Conservation (phyloP, 2,113 vertebrate species). For the Alectura lathami region DNA sequence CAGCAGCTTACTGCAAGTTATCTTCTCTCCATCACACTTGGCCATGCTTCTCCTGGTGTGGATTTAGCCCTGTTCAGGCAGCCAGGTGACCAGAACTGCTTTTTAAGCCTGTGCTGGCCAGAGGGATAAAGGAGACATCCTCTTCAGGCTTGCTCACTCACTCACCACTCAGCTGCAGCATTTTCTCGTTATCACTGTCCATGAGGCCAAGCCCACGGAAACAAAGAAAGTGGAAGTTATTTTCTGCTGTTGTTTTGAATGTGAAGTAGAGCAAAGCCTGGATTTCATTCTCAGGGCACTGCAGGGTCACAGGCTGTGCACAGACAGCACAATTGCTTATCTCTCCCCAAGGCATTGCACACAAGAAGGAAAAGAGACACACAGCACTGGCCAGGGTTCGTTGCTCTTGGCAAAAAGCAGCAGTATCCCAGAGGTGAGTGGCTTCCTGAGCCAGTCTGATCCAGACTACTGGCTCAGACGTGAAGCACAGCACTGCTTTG, state of each 20-base stretch:
- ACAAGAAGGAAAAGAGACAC: conserved; percentile 6
- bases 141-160: background rate
- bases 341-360: background rate
- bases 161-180: background rate
- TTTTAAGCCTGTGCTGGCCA: background rate
- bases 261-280: background rate
- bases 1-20: background rate
- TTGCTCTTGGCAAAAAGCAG: conserved; percentile 31
- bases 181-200: background rate
- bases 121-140: background rate
- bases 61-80: background rate
- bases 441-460: background rate
- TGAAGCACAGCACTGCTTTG: accelerated
- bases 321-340: conserved; percentile 40
- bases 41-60: background rate
- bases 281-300: conserved; percentile 31
- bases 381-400: background rate
- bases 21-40: background rate
- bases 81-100: background rate
- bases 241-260: conserved; percentile 61
- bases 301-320: background rate
- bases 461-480: background rate
- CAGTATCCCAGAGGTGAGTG: background rate
- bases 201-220: background rate
- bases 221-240: conserved; percentile 25